Conservation (phyloP, 2,113 vertebrate genomes). For the Okapia johnstoni region DNA sequence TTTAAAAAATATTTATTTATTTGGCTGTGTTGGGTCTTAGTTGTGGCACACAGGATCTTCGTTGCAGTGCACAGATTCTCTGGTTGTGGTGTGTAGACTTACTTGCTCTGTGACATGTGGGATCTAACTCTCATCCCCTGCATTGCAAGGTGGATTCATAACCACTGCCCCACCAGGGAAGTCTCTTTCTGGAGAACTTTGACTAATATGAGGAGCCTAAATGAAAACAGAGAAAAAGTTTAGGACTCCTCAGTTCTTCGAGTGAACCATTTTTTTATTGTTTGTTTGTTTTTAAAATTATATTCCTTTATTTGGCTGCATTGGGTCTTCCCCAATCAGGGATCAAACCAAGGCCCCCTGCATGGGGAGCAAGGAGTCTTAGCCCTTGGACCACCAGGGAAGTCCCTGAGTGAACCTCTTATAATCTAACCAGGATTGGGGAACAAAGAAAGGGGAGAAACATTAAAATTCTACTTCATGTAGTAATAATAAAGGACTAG, state of each 20-base stretch:
- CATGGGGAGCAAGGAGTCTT: neutral
- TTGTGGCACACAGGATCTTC: neutral
- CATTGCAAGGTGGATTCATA: neutral
- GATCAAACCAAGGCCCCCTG: neutral
- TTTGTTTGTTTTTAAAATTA: neutral
- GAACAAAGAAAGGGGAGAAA: neutral
- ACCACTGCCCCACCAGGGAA: neutral
- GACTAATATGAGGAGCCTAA: neutral
- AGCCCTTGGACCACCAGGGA: neutral
- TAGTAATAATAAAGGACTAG: neutral
- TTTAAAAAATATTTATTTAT: neutral
- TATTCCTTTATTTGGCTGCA: neutral
- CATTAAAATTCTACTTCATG: neutral
- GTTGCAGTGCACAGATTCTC: fast-evolving
- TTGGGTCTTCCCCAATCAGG: neutral
- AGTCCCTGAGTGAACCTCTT: neutral
- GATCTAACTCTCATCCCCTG: neutral
- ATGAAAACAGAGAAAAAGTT: neutral
- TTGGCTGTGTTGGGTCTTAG: neutral
- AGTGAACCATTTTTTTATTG: neutral
- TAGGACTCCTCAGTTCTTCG: neutral
- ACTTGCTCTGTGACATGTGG: neutral
- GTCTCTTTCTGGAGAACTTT: neutral
- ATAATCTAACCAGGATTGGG: neutral
- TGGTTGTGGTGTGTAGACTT: neutral